Evolutionary conservation across 2,113 vertebrate genomes (phyloP).

Genomic region (Pristiophorus japonicus): DNA sequence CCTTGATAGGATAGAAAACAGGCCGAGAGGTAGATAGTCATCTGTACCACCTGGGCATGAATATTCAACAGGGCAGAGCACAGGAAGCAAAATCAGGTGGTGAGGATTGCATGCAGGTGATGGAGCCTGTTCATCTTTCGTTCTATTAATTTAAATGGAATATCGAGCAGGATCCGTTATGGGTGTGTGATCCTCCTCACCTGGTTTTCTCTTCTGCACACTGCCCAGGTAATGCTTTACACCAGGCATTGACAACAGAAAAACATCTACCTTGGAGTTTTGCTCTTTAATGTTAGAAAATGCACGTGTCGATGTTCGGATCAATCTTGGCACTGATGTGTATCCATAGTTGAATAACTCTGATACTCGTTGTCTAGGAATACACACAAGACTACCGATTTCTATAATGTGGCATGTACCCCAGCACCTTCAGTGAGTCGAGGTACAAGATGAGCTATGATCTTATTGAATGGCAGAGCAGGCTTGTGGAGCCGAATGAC

Average conservation of each 20-base stretch:
- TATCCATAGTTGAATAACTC: neutral
- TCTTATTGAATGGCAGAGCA: no score
- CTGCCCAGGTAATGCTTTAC: neutral
- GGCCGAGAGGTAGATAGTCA: neutral
- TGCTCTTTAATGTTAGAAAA: neutral
- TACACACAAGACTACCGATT: neutral
- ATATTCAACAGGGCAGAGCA: neutral
- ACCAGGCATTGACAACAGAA: neutral
- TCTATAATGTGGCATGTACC: neutral
- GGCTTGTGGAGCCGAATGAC: no score
- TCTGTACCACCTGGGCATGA: neutral
- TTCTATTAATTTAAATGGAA: neutral
- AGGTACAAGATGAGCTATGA: no score
- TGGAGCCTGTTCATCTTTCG: neutral
- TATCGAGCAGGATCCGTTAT: neutral
- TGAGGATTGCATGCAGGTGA: neutral
- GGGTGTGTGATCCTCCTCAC: neutral
- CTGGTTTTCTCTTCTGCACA: neutral
- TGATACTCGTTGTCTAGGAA: neutral
- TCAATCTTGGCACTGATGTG: neutral
- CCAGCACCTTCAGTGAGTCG: neutral
- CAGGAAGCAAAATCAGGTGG: neutral
- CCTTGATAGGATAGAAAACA: neutral
- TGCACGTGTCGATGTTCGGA: neutral
- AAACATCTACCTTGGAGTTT: neutral